These are phyloP conservation scores for Pyrrhia umbra DNA, from an alignment of 2,888 invertebrate genomes.

Conservation along the genomic window DNA sequence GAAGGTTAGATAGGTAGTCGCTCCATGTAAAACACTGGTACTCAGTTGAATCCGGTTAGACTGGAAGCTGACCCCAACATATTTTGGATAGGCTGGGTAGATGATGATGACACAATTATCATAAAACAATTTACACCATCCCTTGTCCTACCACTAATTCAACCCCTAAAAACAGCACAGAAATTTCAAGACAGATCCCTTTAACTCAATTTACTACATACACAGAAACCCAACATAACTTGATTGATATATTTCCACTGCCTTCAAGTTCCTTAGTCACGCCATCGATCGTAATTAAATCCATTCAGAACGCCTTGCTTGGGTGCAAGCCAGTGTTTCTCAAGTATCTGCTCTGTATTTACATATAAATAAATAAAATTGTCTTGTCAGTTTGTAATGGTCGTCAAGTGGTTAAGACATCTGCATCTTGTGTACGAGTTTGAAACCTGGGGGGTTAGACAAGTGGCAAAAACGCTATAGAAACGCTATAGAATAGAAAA, in stretches of 20 bases:
- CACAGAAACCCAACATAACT: constrained; percentile 8
- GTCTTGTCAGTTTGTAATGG: too few relatives aligned
- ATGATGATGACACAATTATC: not conserved
- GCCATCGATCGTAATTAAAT: constrained; percentile 29
- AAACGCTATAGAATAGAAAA: too few relatives aligned
- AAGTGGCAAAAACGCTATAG: too few relatives aligned
- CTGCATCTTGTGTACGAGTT: too few relatives aligned
- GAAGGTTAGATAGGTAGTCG: too few relatives aligned
- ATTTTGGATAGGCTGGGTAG: too few relatives aligned
- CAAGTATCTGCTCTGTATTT: constrained; percentile 5
- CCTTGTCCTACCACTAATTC: constrained; percentile 2
- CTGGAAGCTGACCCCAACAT: too few relatives aligned
- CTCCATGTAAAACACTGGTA: too few relatives aligned
- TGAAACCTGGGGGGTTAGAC: too few relatives aligned
- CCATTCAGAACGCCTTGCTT: constrained; percentile 16
- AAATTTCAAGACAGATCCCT: constrained; percentile 10
- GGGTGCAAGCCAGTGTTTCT: constrained; percentile 5
- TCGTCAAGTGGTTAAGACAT: too few relatives aligned
- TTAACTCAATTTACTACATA: constrained; percentile 18
- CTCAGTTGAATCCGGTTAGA: too few relatives aligned
- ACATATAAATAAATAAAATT: too few relatives aligned
- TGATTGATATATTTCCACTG: constrained; percentile 11
- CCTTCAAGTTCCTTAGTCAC: not conserved
- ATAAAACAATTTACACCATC: not conserved
- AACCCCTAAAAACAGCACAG: constrained; percentile 3